Evolutionary conservation across 2,113 vertebrate species (phyloP).

Genomic region (Podarcis muralis): DNA sequence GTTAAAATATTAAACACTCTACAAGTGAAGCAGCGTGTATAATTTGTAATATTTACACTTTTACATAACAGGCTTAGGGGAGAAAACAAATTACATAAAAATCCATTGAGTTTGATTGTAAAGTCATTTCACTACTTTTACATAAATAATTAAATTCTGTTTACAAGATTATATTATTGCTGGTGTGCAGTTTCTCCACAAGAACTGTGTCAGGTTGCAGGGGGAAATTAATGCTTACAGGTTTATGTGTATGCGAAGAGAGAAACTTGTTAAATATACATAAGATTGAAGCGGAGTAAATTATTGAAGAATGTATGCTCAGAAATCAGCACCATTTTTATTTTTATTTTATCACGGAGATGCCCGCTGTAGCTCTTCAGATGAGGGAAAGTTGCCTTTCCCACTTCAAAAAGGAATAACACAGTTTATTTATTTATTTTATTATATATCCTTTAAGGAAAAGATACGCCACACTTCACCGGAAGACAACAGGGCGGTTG

Average conservation of each 20-base stretch:
- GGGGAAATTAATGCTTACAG: slow-evolving; percentile 25
- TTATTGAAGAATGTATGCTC: background rate
- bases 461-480: background rate
- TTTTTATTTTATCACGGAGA: background rate
- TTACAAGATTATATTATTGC: slow-evolving; percentile 47
- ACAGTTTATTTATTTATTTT: background rate
- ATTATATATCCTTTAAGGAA: background rate
- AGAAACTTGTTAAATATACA: slow-evolving; percentile 21
- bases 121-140: slow-evolving; percentile 30
- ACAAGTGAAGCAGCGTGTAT: slow-evolving; percentile 17
- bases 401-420: background rate
- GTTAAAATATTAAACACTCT: slow-evolving; percentile 59
- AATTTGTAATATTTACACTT: slow-evolving; percentile 58
- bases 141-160: slow-evolving; percentile 64
- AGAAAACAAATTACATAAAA: slow-evolving; percentile 58
- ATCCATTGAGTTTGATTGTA: slow-evolving; percentile 40
- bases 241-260: slow-evolving; percentile 7
- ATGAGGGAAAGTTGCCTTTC: background rate
- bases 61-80: slow-evolving; percentile 50
- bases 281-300: background rate
- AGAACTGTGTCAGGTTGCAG: slow-evolving; percentile 31
- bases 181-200: slow-evolving; percentile 31
- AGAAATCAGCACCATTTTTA: background rate
- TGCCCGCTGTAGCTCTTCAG: background rate
- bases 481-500: too few relatives aligned